These are phyloP conservation scores for Furnarius figulus DNA, from an alignment of 2,113 vertebrate species.

Conservation along the genomic window DNA sequence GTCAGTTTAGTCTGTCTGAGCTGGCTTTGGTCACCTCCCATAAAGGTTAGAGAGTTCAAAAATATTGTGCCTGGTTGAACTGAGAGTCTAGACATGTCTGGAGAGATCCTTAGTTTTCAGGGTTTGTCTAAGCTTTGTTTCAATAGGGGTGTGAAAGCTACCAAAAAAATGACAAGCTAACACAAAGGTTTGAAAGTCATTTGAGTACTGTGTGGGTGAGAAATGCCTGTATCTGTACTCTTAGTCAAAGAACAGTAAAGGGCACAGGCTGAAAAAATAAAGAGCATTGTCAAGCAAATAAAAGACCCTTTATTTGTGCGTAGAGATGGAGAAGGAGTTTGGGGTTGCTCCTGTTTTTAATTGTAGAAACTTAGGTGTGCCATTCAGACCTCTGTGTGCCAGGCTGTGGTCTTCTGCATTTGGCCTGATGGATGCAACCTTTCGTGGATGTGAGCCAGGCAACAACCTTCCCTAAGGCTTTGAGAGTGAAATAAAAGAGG, in stretches of 20 bases:
- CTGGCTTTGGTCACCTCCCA: slow-evolving; percentile 74
- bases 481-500: neutral
- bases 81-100: slow-evolving; percentile 81
- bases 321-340: neutral
- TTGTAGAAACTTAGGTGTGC: neutral
- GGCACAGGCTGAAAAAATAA: neutral
- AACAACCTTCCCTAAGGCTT: neutral
- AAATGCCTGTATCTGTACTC: slow-evolving; percentile 40
- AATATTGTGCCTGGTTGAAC: slow-evolving; percentile 69
- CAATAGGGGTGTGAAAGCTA: slow-evolving; percentile 52
- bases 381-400: neutral
- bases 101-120: slow-evolving; percentile 71
- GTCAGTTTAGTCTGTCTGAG: slow-evolving; percentile 78
- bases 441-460: neutral
- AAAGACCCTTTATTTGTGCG: slow-evolving; percentile 13
- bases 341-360: neutral
- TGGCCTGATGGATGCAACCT: rapidly evolving
- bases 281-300: slow-evolving; percentile 23
- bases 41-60: slow-evolving; percentile 77
- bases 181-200: slow-evolving; percentile 64
- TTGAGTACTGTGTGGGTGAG: slow-evolving; percentile 53
- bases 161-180: slow-evolving; percentile 56
- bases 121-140: slow-evolving; percentile 74
- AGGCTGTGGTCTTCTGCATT: neutral
- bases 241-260: slow-evolving; percentile 38